Percentiles rank a stretch among this genome's conserved stretches.
Conservation (phyloP, 2,113 vertebrate species). For the Puntigrus tetrazona region DNA sequence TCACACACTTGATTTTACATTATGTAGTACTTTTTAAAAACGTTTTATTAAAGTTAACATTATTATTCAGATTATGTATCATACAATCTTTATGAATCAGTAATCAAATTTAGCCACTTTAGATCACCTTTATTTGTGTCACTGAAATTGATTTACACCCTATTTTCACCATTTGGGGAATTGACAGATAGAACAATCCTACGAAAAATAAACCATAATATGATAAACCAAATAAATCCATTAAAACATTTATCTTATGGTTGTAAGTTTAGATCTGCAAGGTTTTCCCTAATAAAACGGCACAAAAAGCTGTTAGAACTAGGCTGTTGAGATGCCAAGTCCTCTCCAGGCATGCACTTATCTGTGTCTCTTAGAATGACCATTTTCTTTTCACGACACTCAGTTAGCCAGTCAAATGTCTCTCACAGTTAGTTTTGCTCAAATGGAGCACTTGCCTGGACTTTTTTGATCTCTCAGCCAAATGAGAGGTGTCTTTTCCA, state of each 20-base stretch:
- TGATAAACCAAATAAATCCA: neutral
- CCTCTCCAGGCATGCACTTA: slow-evolving; percentile 57
- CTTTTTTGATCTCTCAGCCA: slow-evolving; percentile 48
- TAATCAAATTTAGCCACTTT: neutral
- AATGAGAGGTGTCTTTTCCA: slow-evolving; percentile 48
- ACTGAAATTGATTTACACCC: neutral
- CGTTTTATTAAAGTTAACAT: neutral
- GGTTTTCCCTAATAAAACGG: slow-evolving; percentile 53
- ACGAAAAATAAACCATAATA: neutral
- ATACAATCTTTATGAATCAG: neutral
- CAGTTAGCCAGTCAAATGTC: slow-evolving; percentile 53
- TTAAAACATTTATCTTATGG: neutral
- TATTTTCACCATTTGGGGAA: neutral
- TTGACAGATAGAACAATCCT: neutral
- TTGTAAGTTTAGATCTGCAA: neutral
- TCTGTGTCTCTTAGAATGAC: slow-evolving; percentile 63
- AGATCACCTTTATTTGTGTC: neutral
- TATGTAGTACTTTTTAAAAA: no score
- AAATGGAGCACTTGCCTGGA: slow-evolving; percentile 57
- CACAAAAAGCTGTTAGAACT: slow-evolving; percentile 63
- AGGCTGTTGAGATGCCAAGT: slow-evolving; percentile 67
- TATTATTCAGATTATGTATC: neutral
- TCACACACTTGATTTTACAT: no score
- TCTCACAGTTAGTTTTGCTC: slow-evolving; percentile 59
- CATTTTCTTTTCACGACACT: slow-evolving; percentile 20